Conservation (phyloP, 2,797 vertebrate species). For the Steatocranus sp. region DNA sequence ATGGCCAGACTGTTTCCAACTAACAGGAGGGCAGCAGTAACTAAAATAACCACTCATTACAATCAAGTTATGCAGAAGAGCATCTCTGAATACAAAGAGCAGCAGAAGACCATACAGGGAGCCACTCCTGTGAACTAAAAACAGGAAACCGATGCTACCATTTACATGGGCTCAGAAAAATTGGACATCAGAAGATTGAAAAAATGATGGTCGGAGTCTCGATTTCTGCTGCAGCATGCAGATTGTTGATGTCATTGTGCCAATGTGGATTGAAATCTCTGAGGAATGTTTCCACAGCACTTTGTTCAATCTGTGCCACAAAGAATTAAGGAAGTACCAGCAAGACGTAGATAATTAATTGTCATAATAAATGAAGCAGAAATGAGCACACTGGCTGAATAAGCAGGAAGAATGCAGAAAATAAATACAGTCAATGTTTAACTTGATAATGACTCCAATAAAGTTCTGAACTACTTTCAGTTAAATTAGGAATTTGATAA, state of each 20-base stretch:
- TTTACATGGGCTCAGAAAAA: neutral
- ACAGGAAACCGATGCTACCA: neutral
- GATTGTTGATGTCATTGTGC: neutral
- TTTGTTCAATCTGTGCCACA: neutral
- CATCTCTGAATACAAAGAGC: neutral
- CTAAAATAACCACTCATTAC: neutral
- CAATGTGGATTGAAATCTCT: neutral
- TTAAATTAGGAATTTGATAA: neutral
- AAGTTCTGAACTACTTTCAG: neutral
- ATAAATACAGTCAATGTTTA: neutral
- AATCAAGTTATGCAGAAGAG: neutral
- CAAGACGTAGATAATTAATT: neutral
- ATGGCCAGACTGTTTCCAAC: neutral
- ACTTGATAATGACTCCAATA: neutral
- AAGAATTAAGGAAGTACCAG: neutral
- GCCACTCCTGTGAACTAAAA: neutral
- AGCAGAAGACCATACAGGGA: neutral
- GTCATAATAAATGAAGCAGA: neutral
- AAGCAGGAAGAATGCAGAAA: neutral
- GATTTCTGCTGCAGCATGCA: neutral
- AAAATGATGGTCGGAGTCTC: neutral
- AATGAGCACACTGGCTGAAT: neutral
- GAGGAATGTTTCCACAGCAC: neutral
- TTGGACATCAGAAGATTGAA: neutral
- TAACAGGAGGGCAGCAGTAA: neutral